These are phyloP conservation scores for Artibeus jamaicensis DNA, from an alignment of 2,797 vertebrate species.

Conservation along the genomic window DNA sequence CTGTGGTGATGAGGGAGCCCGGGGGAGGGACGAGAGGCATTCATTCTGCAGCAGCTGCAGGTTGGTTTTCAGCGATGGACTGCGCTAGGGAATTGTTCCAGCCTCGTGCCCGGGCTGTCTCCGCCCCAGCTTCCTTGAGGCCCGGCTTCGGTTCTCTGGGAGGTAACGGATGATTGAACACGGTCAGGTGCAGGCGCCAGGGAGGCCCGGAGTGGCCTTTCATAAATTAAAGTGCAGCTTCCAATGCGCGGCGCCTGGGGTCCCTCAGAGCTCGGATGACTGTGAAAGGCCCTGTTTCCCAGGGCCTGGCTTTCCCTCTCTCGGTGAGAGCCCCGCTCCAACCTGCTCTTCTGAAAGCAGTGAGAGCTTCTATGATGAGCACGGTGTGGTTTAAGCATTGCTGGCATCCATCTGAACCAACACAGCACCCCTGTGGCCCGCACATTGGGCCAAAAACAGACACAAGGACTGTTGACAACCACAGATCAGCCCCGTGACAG, in stretches of 20 bases:
- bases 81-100: background rate
- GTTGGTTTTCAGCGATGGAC: background rate
- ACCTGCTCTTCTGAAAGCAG: background rate
- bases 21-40: background rate
- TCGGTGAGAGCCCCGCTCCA: background rate
- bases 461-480: background rate
- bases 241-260: background rate
- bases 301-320: background rate
- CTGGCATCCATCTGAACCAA: background rate
- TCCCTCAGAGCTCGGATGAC: background rate
- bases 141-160: constrained; percentile 45
- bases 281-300: background rate
- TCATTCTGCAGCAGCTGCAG: background rate
- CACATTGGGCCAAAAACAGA: background rate
- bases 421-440: background rate
- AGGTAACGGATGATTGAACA: constrained; percentile 47
- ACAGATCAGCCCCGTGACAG: fast-evolving
- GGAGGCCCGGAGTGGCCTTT: background rate
- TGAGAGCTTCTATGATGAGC: background rate
- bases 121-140: background rate
- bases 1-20: fast-evolving
- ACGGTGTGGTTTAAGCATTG: background rate
- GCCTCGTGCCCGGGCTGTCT: background rate
- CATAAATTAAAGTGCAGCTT: background rate
- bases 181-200: background rate